phyloP scores from a whole-genome alignment of 2,888 invertebrate species.

The Phengaris arion region DNA sequence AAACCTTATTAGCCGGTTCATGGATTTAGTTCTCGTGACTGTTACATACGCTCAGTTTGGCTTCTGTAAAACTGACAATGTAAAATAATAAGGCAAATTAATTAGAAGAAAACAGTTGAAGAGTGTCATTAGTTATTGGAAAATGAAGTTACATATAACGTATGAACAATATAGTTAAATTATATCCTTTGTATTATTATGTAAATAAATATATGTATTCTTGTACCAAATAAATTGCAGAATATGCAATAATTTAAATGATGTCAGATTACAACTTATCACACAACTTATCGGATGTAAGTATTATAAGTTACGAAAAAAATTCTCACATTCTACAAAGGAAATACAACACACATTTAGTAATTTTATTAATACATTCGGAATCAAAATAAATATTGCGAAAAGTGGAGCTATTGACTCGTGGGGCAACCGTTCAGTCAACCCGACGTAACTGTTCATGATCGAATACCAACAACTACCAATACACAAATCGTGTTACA shows the following conservation, averaged over 20 bases:
- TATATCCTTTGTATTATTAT: too few relatives aligned
- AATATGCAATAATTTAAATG: too few relatives aligned
- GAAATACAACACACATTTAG: background rate
- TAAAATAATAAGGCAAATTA: background rate
- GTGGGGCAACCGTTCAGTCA: constrained; percentile 13
- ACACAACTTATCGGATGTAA: too few relatives aligned
- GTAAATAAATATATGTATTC: too few relatives aligned
- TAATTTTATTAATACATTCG: constrained; percentile 1
- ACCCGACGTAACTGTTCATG: background rate
- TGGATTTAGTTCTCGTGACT: background rate
- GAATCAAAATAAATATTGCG: constrained; percentile 3
- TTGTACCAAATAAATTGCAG: too few relatives aligned
- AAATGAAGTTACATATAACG: too few relatives aligned
- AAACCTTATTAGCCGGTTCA: background rate
- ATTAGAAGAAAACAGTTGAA: background rate
- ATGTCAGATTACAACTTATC: too few relatives aligned
- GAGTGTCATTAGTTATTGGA: too few relatives aligned
- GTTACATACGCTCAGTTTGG: background rate
- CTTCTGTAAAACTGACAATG: background rate
- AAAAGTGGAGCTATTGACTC: constrained; percentile 13
- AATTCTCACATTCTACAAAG: background rate
- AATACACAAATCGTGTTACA: background rate
- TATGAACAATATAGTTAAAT: too few relatives aligned
- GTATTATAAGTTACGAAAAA: background rate
- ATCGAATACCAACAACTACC: background rate